Evolutionary conservation across 2,797 vertebrate genomes (phyloP).

Genomic region (Anolis apletophallus): DNA sequence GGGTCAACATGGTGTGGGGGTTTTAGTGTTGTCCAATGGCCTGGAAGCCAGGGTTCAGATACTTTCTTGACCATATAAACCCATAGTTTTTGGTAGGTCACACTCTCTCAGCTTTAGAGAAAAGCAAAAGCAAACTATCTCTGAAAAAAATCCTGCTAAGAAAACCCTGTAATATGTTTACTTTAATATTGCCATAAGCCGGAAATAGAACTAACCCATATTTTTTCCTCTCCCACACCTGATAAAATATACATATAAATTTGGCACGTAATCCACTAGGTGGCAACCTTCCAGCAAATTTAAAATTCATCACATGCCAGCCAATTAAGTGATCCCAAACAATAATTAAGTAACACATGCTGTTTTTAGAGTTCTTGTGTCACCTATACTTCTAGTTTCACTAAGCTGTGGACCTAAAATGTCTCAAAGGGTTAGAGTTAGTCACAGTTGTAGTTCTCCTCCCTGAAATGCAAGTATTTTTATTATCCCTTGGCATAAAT

Average conservation of each 20-base stretch:
- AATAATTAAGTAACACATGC: conserved; percentile 49
- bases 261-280: conserved; percentile 72
- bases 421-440: too few relatives aligned
- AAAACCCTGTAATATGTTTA: too few relatives aligned
- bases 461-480: conserved; percentile 39
- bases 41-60: too few relatives aligned
- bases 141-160: too few relatives aligned
- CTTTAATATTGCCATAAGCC: too few relatives aligned
- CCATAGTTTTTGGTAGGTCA: too few relatives aligned
- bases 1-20: too few relatives aligned
- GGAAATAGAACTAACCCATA: not conserved
- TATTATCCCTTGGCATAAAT: not conserved
- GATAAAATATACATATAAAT: conserved; percentile 47
- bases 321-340: conserved; percentile 41
- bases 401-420: conserved; percentile 21
- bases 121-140: too few relatives aligned
- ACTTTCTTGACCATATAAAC: too few relatives aligned
- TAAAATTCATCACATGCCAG: conserved; percentile 41
- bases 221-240: not conserved
- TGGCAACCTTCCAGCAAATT: conserved; percentile 74
- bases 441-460: not conserved
- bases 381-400: conserved; percentile 46
- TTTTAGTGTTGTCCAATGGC: too few relatives aligned
- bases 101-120: too few relatives aligned
- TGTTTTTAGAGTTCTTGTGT: conserved; percentile 35